phyloP scores from a whole-genome alignment of 2,797 vertebrate genomes.

The Diplodus sargus region DNA sequence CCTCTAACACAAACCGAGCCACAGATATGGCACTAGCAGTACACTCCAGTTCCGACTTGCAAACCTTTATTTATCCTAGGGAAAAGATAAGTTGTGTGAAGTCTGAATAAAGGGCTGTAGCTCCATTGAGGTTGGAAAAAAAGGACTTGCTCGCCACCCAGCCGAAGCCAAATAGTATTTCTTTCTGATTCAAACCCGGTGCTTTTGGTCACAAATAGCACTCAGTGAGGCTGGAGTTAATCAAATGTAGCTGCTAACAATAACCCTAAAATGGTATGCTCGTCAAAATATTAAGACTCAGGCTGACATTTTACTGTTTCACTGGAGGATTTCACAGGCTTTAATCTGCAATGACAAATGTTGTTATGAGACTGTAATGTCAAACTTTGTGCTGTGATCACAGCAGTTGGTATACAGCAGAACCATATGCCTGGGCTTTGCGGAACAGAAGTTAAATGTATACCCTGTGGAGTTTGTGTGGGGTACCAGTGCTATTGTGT shows the following conservation, averaged over 20 bases:
- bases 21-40: slow-evolving; percentile 15
- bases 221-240: slow-evolving; percentile 28
- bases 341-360: background rate
- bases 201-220: slow-evolving; percentile 36
- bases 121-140: slow-evolving; percentile 21
- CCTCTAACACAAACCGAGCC: background rate
- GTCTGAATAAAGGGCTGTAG: slow-evolving; percentile 24
- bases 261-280: slow-evolving; percentile 7
- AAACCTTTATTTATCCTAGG: slow-evolving; percentile 29
- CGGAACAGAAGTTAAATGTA: background rate
- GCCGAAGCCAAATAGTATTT: slow-evolving; percentile 36
- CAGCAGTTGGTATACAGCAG: background rate
- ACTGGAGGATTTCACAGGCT: background rate
- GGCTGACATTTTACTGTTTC: slow-evolving; percentile 5
- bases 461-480: background rate
- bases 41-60: slow-evolving; percentile 7
- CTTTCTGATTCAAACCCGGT: slow-evolving; percentile 35
- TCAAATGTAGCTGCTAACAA: slow-evolving; percentile 30
- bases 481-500: too few species aligned
- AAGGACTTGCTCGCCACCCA: slow-evolving; percentile 19
- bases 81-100: slow-evolving; percentile 39
- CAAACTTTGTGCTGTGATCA: background rate
- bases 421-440: background rate
- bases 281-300: background rate
- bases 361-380: slow-evolving; percentile 13